These are phyloP conservation scores for Acanthopleura granulata DNA, from an alignment of 2,888 invertebrate species.

Conservation along the genomic window DNA sequence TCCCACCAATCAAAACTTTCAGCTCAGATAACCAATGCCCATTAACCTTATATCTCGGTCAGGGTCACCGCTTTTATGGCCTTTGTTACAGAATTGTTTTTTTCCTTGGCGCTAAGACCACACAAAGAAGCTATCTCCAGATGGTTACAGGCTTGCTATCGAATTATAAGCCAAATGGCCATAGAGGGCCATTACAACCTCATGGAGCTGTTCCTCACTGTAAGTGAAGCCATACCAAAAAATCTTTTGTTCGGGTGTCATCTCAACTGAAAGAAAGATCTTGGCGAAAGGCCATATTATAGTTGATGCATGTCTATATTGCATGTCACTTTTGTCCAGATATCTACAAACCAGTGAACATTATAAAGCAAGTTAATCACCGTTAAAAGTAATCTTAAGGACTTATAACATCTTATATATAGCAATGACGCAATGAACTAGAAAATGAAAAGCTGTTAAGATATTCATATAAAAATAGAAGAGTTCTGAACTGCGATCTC, in stretches of 20 bases:
- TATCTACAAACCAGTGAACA: too few species aligned
- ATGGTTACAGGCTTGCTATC: neutral
- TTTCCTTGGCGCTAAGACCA: neutral
- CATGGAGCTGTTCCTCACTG: neutral
- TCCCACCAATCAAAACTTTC: neutral
- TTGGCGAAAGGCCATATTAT: too few species aligned
- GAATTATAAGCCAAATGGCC: neutral
- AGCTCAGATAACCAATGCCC: neutral
- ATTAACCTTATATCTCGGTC: neutral
- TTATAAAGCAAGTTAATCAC: too few species aligned
- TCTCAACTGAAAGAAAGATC: too few species aligned
- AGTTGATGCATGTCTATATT: too few species aligned
- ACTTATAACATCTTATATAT: too few species aligned
- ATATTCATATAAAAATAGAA: too few species aligned
- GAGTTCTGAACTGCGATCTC: too few species aligned
- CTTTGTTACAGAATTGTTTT: neutral
- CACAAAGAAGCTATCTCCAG: neutral
- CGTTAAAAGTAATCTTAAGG: too few species aligned
- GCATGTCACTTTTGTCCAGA: too few species aligned
- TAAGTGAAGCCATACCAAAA: neutral
- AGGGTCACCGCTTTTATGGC: neutral
- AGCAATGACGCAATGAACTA: too few species aligned
- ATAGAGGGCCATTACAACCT: neutral
- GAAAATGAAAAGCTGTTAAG: too few species aligned
- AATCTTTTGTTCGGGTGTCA: slow-evolving; percentile 3